phyloP scores from a whole-genome alignment of 2,888 invertebrate species.

The Oligia latruncula region DNA sequence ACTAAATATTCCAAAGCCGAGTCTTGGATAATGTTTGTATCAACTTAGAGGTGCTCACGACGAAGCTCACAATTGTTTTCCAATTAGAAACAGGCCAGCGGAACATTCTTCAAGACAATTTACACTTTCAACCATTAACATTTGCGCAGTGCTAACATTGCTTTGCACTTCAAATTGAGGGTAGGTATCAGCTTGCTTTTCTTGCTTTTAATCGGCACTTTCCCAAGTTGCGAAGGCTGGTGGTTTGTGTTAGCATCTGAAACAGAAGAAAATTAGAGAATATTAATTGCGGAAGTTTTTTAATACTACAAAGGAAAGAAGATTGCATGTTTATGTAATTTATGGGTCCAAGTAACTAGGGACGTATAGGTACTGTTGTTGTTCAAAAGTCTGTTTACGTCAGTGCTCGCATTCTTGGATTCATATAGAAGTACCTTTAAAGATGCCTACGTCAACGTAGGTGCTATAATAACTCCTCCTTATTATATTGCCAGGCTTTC shows the following conservation, averaged over 20 bases:
- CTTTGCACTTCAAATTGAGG: slow-evolving; percentile 34
- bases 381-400: neutral
- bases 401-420: neutral
- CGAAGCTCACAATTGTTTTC: slow-evolving; percentile 46
- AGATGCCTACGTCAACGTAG: neutral
- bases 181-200: slow-evolving; percentile 28
- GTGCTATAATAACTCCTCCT: too few relatives aligned
- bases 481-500: too few relatives aligned
- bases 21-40: slow-evolving; percentile 31
- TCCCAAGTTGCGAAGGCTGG: slow-evolving; percentile 15
- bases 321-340: neutral
- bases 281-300: slow-evolving; percentile 17
- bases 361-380: neutral
- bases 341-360: neutral
- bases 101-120: slow-evolving; percentile 50
- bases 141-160: slow-evolving; percentile 34
- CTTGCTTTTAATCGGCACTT: slow-evolving; percentile 29
- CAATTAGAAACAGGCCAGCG: slow-evolving; percentile 40
- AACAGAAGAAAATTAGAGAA: slow-evolving; percentile 21
- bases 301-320: slow-evolving; percentile 9
- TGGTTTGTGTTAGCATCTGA: slow-evolving; percentile 8
- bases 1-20: slow-evolving; percentile 27
- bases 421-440: neutral
- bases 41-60: slow-evolving; percentile 26
- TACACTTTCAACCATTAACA: slow-evolving; percentile 28